Evolutionary conservation across 2,797 vertebrate species (phyloP), one percentile per base, ranked within the genome.

Genomic region (Threskiornis aethiopicus): DNA sequence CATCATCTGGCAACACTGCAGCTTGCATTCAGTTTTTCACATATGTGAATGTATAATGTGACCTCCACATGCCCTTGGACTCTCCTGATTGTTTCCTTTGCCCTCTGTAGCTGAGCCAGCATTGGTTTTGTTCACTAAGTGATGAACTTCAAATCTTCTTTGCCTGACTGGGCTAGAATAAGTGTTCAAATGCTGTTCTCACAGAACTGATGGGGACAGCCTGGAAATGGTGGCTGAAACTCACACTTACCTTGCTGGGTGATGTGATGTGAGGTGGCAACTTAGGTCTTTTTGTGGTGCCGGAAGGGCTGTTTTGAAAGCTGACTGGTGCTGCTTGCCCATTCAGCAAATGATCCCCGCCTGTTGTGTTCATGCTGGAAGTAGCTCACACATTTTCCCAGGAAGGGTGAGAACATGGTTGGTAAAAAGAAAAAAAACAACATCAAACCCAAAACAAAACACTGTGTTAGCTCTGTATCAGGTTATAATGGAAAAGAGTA

Each of bases 11-110:
- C 8, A 0, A 11, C 28, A 4, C 39, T 22, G 44, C 44, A 26
- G 28, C 47, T 71, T n/a, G 26, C 17, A 4, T 80, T 41, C 24
- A 14, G 11, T 35, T 87, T 46, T 39, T 51, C 35, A 21, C 4
- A 8, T 3, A 4, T 4, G 13, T 10, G 18, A 15, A 57, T 2
- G 12, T 5, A 3, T 18, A n/a, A 3, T 0, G 1, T 69, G 75
- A 87, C 79, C 44, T 69, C 54, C 2, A 1, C 1, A 3, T 55
- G 55, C 49, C 59, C 42, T 67, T 18, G 20, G 31, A 12, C 0
- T 0, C 12, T 44, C 59, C 13, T 3, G 0, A 2, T n/a, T 62
- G 10, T 67, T 72, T 67, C 17, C 39, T 93, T 83, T 75, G 54
- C 11, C 24, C 13, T 51, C 25, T 39, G 20, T 31, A 42, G 29